These are phyloP conservation scores for Octomys mimax DNA, from an alignment of 2,797 vertebrate genomes.

Conservation along the genomic window DNA sequence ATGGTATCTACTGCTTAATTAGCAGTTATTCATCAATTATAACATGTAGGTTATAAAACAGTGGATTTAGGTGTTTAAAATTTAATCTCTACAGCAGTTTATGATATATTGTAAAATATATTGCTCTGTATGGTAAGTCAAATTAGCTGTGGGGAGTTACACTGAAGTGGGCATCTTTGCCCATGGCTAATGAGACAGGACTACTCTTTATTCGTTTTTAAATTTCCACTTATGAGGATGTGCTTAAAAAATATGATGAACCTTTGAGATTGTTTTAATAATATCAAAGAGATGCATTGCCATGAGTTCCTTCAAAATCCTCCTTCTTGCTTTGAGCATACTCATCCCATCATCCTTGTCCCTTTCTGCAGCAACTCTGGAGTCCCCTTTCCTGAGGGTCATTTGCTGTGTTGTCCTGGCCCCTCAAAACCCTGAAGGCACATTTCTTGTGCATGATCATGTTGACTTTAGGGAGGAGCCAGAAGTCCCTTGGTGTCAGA, in stretches of 20 bases:
- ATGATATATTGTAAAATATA: neutral
- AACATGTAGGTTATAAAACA: neutral
- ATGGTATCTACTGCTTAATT: neutral
- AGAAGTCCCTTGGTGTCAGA: neutral
- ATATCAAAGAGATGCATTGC: neutral
- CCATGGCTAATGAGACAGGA: neutral
- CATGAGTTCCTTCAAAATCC: neutral
- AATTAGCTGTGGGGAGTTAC: neutral
- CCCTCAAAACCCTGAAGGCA: neutral
- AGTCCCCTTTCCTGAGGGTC: neutral
- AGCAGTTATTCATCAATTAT: neutral
- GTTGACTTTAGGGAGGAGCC: neutral
- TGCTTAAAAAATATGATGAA: neutral
- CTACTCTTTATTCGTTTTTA: neutral
- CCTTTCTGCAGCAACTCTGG: too few species aligned
- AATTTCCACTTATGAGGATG: neutral
- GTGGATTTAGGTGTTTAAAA: neutral
- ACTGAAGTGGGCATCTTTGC: neutral
- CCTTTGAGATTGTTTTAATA: neutral
- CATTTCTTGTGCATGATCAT: neutral
- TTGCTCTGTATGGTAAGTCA: neutral
- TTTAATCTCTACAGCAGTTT: neutral
- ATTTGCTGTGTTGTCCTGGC: neutral
- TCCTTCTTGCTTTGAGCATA: neutral
- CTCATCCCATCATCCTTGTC: too few species aligned